phyloP scores from a whole-genome alignment of 2,888 invertebrate species.

The Synergus gifuensis region DNA sequence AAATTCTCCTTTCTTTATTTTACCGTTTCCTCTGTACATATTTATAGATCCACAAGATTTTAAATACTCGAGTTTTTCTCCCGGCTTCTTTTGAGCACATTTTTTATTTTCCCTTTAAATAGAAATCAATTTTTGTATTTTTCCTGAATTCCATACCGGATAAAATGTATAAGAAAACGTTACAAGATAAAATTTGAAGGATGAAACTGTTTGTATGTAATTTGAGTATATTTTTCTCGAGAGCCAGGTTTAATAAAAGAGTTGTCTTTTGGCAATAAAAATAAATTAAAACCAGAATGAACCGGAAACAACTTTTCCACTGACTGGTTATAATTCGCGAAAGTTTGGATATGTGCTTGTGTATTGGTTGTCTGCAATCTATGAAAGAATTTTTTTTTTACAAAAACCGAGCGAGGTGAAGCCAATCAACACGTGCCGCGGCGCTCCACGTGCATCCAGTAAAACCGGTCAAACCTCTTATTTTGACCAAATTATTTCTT shows the following conservation, averaged over 20 bases:
- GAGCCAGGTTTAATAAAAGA: neutral
- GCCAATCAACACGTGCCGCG: constrained; percentile 17
- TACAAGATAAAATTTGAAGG: neutral
- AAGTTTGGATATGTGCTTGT: constrained; percentile 23
- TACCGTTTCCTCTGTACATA: neutral
- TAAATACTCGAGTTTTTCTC: too few species aligned
- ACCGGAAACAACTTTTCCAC: constrained; percentile 25
- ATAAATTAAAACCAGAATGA: neutral
- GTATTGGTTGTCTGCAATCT: constrained; percentile 24
- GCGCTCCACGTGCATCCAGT: constrained; percentile 33
- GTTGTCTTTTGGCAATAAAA: neutral
- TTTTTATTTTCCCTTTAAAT: neutral
- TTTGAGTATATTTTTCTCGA: neutral
- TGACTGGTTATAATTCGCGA: constrained; percentile 36
- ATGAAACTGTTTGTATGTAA: neutral
- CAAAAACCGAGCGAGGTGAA: neutral
- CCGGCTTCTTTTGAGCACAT: too few species aligned
- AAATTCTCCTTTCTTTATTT: neutral
- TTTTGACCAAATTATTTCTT: constrained; percentile 24
- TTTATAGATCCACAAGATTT: too few species aligned
- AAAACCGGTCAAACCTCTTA: constrained; percentile 28
- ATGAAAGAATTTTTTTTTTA: constrained; percentile 22
- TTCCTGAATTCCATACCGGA: neutral
- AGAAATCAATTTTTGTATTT: neutral
- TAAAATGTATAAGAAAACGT: neutral